Base-by-base conservation (phyloP, 1,140 invertebrate genomes). In the Drosophila obscura region DNA sequence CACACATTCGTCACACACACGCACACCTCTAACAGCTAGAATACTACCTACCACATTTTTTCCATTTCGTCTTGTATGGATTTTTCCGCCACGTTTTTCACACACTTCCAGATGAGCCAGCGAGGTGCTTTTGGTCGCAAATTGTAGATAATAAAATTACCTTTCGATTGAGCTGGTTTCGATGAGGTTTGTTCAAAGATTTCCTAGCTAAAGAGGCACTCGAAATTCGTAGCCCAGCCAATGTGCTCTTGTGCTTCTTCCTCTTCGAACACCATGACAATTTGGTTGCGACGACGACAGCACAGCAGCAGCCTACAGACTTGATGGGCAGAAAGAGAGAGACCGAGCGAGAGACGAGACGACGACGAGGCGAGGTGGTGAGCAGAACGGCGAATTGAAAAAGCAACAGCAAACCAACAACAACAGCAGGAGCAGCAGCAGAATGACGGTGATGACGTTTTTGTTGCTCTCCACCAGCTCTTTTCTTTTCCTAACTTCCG, bases 21-120 rank as follows among this genome's bases (percentile, higher is more conserved):
- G 65, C 53, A 63, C 58, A 59, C 69, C 62, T 74, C 71, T 66
- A 72, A 65, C 72, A 66, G 74, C 46, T 59, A 51, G 56, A 69
- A 51, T 68, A 67, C 58, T 65, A 65, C 61, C 75, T 79, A 88
- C 66, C 83, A 77, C 80, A 88, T 88, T 87, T 87, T 87, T 84
- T 74, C 65, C 59, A 50, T 65, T 67, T 46, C 46, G 48, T 51
- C 65, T 71, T 87, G 53, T 83, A 85, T 84, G 63, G 81, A 87
- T 88, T 87, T 88, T 87, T 88, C 82, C 73, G 83, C 76, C 84
- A 87, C 82, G 82, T 87, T 87, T 87, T 87, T 89, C 67, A 77
- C 67, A 67, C 43, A 68, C 57, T 87, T 83, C 45, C 74, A 64
- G 6, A 64, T 69, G 55, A 64, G 35, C 22, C 66, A 82, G 46